Evolutionary conservation across 1,140 invertebrate genomes (phyloP).

Genomic region (Calephelis nemesis): DNA sequence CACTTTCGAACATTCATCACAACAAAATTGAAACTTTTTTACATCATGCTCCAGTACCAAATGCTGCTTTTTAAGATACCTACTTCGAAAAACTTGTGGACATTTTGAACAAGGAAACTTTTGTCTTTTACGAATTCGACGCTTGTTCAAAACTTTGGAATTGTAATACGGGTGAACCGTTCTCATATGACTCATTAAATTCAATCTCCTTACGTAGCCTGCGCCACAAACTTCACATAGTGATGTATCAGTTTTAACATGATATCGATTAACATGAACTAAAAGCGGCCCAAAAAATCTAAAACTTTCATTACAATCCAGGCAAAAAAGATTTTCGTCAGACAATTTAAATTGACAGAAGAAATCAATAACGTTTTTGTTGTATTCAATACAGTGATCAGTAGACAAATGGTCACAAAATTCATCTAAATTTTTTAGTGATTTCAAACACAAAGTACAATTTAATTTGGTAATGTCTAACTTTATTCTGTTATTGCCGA

Average conservation of each 20-base stretch:
- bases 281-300: conserved; percentile 46
- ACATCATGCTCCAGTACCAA: conserved; percentile 51
- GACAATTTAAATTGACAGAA: conserved; percentile 38
- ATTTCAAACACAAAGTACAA: conserved; percentile 41
- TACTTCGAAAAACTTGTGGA: conserved; percentile 40
- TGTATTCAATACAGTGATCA: conserved; percentile 31
- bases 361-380: conserved; percentile 30
- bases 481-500: conserved; percentile 24
- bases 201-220: conserved; percentile 34
- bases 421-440: conserved; percentile 30
- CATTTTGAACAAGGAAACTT: conserved; percentile 39
- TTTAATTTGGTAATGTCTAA: conserved; percentile 42
- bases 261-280: conserved; percentile 39
- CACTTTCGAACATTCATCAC: conserved; percentile 40
- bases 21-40: conserved; percentile 43
- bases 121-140: conserved; percentile 6
- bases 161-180: conserved; percentile 21
- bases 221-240: conserved; percentile 47
- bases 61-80: conserved; percentile 47
- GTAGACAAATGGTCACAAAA: conserved; percentile 36
- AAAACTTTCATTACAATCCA: conserved; percentile 41
- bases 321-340: conserved; percentile 39
- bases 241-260: conserved; percentile 38
- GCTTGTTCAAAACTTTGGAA: conserved; percentile 1
- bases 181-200: conserved; percentile 29